phyloP scores from a whole-genome alignment of 2,888 invertebrate genomes.

The Diarsia brunnea region DNA sequence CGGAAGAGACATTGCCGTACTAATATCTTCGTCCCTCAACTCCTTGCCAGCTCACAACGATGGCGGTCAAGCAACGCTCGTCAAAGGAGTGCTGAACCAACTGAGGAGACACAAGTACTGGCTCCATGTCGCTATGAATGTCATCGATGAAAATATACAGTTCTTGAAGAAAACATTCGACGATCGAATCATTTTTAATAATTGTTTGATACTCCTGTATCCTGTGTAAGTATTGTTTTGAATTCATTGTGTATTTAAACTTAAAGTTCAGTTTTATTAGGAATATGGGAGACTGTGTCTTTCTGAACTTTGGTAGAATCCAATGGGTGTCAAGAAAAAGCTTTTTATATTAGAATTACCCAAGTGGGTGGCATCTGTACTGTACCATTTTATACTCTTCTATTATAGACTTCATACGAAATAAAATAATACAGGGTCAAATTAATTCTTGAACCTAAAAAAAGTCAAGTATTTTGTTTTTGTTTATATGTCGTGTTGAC shows the following conservation, averaged over 20 bases:
- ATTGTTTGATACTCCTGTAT: constrained; percentile 93
- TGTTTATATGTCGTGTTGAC: neutral
- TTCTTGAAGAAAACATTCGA: constrained; percentile 90
- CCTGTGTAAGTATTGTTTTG: constrained; percentile 89
- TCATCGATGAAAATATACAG: constrained; percentile 91
- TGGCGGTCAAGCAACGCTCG: constrained; percentile 2
- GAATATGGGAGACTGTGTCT: neutral
- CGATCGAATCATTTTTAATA: constrained; percentile 89
- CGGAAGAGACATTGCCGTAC: constrained; percentile 80
- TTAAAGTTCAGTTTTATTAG: no score
- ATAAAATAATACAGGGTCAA: neutral
- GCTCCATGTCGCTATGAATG: constrained; percentile 91
- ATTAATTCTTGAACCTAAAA: neutral
- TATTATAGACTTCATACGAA: no score
- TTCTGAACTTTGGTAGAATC: no score
- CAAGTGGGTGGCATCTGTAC: no score
- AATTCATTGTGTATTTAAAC: no score
- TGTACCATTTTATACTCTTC: no score
- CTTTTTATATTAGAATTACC: no score
- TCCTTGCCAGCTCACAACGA: constrained; percentile 23
- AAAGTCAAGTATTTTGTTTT: neutral
- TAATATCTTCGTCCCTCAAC: constrained; percentile 78
- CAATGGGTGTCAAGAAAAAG: no score
- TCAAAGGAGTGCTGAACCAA: constrained; percentile 65
- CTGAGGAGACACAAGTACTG: constrained; percentile 92